These are phyloP conservation scores for Creontiades dilutus DNA, from an alignment of 2,888 invertebrate species.

Conservation along the genomic window DNA sequence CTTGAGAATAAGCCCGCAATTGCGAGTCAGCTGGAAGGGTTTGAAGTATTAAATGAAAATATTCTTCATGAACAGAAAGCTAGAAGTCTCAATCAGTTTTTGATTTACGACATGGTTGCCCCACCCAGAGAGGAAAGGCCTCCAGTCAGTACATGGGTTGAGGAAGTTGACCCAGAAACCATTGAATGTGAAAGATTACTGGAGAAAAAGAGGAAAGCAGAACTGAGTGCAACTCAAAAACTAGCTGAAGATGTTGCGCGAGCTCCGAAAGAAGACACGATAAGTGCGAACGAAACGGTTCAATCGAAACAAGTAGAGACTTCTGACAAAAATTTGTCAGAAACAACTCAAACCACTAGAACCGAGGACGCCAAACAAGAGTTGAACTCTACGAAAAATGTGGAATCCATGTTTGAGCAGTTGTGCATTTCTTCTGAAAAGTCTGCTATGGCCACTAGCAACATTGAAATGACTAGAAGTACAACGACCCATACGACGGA, in stretches of 20 bases:
- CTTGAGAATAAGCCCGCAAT: constrained; percentile 72
- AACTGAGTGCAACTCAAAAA: neutral
- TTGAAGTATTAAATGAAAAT: constrained; percentile 71
- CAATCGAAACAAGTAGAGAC: neutral
- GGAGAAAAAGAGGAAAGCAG: constrained; percentile 5
- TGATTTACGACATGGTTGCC: constrained; percentile 69
- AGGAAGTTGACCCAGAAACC: constrained; percentile 46
- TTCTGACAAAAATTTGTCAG: neutral
- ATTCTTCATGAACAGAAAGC: constrained; percentile 73
- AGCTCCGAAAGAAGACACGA: constrained; percentile 11
- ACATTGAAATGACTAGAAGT: neutral
- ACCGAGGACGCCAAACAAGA: neutral
- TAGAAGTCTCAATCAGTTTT: constrained; percentile 72
- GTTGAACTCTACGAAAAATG: neutral
- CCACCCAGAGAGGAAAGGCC: constrained; percentile 60
- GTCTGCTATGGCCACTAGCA: neutral
- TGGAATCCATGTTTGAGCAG: constrained; percentile 54
- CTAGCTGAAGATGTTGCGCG: neutral
- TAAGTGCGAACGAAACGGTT: neutral
- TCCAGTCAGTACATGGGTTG: constrained; percentile 64
- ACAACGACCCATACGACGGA: neutral
- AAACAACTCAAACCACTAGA: neutral
- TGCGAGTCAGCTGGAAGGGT: constrained; percentile 70
- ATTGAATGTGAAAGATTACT: constrained; percentile 1
- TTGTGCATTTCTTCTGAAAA: constrained; percentile 40